Percentiles rank a stretch among this genome's conserved stretches.
These are phyloP conservation scores for Ostrea edulis DNA, from an alignment of 1,140 invertebrate species.

Conservation along the genomic window DNA sequence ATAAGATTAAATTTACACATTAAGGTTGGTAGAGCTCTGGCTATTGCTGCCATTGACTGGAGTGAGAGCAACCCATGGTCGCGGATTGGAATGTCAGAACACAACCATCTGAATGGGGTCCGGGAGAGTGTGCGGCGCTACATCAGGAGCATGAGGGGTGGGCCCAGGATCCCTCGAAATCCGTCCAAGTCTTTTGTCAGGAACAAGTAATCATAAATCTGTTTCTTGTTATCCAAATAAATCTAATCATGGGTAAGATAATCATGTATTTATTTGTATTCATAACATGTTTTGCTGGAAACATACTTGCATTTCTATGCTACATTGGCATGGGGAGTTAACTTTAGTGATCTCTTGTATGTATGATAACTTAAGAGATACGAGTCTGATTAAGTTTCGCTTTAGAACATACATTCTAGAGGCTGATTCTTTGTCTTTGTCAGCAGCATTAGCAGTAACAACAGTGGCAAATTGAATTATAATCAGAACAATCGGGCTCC, in stretches of 20 bases:
- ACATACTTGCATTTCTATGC: no score
- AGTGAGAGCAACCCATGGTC: slow-evolving; percentile 89
- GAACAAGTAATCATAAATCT: slow-evolving; percentile 47
- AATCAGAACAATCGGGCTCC: slow-evolving; percentile 51
- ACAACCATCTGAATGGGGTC: slow-evolving; percentile 86
- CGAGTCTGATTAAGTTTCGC: no score
- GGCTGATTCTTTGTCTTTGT: neutral
- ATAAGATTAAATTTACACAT: neutral
- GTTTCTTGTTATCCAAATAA: neutral
- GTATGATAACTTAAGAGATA: no score
- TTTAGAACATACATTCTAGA: no score
- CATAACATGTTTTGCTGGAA: no score
- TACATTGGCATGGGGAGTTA: no score
- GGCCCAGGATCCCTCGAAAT: slow-evolving; percentile 68
- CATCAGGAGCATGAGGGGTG: slow-evolving; percentile 73
- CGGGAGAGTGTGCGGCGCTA: slow-evolving; percentile 84
- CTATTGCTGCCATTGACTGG: slow-evolving; percentile 90
- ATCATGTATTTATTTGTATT: no score
- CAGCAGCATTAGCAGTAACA: slow-evolving; percentile 50
- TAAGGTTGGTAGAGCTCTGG: slow-evolving; percentile 90
- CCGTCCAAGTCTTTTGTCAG: slow-evolving; percentile 58
- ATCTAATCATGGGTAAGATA: neutral
- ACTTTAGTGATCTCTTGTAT: no score
- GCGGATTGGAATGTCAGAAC: slow-evolving; percentile 88
- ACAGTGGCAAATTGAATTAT: slow-evolving; percentile 45